These are phyloP conservation scores for Ictalurus punctatus DNA, from an alignment of 2,113 vertebrate species.

Conservation along the genomic window DNA sequence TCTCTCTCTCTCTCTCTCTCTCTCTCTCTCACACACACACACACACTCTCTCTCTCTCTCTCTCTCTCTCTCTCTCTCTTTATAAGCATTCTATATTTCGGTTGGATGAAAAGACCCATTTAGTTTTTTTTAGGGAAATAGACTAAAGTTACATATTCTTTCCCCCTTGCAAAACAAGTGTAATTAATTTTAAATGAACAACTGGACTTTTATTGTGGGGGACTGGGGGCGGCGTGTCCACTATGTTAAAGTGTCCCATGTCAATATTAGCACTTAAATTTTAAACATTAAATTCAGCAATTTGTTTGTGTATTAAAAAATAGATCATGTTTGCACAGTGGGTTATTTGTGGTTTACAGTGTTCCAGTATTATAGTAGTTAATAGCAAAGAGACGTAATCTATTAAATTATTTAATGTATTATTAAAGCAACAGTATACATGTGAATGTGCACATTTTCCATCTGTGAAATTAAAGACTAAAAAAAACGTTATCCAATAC, in stretches of 20 bases:
- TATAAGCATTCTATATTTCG: slow-evolving; percentile 85
- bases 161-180: too few relatives aligned
- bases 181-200: slow-evolving; percentile 28
- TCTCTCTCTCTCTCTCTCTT: background rate
- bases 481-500: too few relatives aligned
- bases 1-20: background rate
- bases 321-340: background rate
- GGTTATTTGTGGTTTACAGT: background rate
- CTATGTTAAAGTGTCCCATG: background rate
- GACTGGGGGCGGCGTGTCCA: background rate
- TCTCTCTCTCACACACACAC: background rate
- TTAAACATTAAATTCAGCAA: background rate
- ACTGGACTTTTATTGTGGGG: too few relatives aligned
- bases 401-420: background rate
- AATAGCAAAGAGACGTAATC: background rate
- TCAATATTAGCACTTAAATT: background rate
- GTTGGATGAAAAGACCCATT: slow-evolving; percentile 76
- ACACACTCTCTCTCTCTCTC: background rate
- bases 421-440: background rate
- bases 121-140: slow-evolving; percentile 35
- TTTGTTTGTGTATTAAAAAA: background rate
- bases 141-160: slow-evolving; percentile 39
- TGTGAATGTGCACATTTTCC: background rate
- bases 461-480: too few relatives aligned
- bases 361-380: background rate